Evolutionary conservation across 2,797 vertebrate species (phyloP), one percentile per base, ranked within the genome.

Genomic region (Prunella strophiata): DNA sequence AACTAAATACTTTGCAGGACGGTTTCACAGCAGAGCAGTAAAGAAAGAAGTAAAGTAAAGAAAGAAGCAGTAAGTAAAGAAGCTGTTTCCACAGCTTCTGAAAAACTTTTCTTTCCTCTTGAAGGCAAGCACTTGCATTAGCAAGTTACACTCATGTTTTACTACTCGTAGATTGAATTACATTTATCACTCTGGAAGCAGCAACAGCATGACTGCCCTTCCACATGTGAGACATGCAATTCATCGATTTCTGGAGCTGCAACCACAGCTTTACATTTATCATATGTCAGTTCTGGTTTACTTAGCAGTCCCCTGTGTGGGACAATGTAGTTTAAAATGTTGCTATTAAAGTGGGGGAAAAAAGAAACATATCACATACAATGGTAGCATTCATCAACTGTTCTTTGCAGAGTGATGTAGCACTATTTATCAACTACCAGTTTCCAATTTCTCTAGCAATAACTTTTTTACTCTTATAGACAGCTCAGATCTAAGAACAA

Each of bases 271-370:
- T 86, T 95, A 91, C 91, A 96, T 97, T 97, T 95, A 97, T 97
- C 97, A 95, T 93, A 73, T 97, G 96, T 97, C 97, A 96, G 93
- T 92, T 95, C 95, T 88, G 67, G 87, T 97, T 97, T 97, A 87
- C 73, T 96, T 87, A 87, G 85, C 87, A 91, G 83, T 96, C 88
- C 75, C 87, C 84, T 81, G 52, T 57, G 88, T 29, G 71, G 91
- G 95, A 95, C 68, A 91, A 91, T 48, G 55, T 67, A 83, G 40
- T 97, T 94, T 88, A 91, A 95, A 94, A 76, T 48, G 27, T 88
- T 88, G 86, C 91, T 72, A 74, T 94, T 86, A 82, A 95, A 96
- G 67, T 61, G 26, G 63, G 58, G 32, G 5, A 0, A 2, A 25
- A 73, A 89, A 77, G 59, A 62, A 92, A 78, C 57, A 93, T 85